phyloP scores from a whole-genome alignment of 2,113 vertebrate species.

The Atlantisia rogersi region DNA sequence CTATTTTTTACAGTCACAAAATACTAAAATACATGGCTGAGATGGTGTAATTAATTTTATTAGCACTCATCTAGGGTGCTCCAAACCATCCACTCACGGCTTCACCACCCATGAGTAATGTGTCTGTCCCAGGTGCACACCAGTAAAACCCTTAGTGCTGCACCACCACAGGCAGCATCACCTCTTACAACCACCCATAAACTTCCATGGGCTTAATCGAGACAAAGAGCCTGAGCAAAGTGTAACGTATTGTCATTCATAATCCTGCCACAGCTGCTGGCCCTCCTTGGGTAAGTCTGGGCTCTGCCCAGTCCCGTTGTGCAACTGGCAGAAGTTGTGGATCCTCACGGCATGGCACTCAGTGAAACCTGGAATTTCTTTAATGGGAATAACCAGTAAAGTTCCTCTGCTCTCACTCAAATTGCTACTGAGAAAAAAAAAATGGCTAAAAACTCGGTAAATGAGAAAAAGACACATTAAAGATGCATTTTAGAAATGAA shows the following conservation, averaged over 20 bases:
- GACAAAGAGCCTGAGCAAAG: background rate
- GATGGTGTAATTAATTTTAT: background rate
- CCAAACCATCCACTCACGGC: background rate
- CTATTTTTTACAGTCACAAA: background rate
- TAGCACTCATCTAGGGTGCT: background rate
- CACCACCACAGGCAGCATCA: fast-evolving
- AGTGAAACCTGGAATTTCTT: background rate
- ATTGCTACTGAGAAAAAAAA: background rate
- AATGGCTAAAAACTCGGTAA: background rate
- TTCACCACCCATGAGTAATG: fast-evolving
- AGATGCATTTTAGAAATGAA: background rate
- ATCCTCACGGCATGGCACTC: fast-evolving
- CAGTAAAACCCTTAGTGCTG: background rate
- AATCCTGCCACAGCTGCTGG: background rate
- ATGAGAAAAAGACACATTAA: background rate
- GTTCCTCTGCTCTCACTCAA: background rate
- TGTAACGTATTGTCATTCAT: fast-evolving
- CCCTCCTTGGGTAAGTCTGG: background rate
- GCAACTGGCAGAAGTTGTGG: fast-evolving
- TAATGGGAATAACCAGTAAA: background rate
- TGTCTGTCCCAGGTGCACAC: background rate
- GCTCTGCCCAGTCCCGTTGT: background rate
- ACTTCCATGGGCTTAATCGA: background rate
- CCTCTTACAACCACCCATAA: background rate
- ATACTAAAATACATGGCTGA: background rate